Evolutionary conservation across 2,888 invertebrate species (phyloP), one percentile per base, ranked within the genome.

Genomic region (Invenusta paracnida): DNA sequence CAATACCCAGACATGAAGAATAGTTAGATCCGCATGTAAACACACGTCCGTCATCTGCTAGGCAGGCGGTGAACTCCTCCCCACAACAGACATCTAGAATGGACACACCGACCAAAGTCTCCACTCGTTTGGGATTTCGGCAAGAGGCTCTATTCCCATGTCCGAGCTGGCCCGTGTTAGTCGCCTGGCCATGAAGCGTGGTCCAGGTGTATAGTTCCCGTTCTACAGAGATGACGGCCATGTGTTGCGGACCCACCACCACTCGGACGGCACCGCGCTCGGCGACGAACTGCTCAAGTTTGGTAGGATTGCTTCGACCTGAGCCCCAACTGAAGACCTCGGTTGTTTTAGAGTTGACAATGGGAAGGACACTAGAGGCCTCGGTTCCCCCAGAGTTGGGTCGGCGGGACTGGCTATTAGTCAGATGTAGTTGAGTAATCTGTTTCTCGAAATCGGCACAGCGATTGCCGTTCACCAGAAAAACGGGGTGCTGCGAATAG

Each of bases 271-370:
- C 90, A 88, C 90, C 89, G 85, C 89, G 89, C 29, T 89, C 90
- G 84, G 89, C 89, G 29, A 88, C 89, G 88, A 91, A 91, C 13
- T 90, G 85, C 31, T 91, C 91, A 83, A 90, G 88, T 87, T 90
- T 90, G 86, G 90, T 89, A 1, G 91, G 91, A 23, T 89, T 89
- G 5, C 88, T 83, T 85, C 90, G 91, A 13, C 91, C 91, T 25
- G 91, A 91, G 81, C 91, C 91, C 91, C 91, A 91, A 85, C 89
- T 89, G 87, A 90, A 91, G 1, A 90, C 90, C 89, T 91, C 91
- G 86, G 89, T 90, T 67, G 89, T 89, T 87, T 90, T 90, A 30
- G 90, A 90, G 27, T 5, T 73, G 27, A 73, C 27, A 23, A 73
- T 73, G 17, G 73, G 73, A 5, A 73, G 73, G 27, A 73, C 73